Conservation (phyloP, 1,140 invertebrate genomes). For the Thaumatotibia leucotreta region DNA sequence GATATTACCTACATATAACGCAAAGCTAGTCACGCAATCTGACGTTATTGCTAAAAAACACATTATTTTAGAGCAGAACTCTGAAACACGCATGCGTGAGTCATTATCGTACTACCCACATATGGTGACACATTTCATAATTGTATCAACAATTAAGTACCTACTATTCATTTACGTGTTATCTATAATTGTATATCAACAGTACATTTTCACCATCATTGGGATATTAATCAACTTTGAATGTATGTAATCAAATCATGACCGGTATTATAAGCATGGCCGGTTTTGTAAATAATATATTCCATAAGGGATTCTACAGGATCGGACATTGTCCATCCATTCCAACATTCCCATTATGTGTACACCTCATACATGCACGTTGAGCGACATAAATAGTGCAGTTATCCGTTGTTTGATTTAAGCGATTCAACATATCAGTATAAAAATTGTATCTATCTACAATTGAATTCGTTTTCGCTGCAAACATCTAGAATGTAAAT, state of each 20-base stretch:
- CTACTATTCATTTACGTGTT: not conserved
- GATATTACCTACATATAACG: no score
- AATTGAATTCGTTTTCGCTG: no score
- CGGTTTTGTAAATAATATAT: not conserved
- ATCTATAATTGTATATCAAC: not conserved
- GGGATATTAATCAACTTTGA: not conserved
- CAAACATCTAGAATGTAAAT: no score
- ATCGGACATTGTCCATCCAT: not conserved
- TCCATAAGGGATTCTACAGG: not conserved
- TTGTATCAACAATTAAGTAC: not conserved
- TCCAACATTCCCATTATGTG: not conserved
- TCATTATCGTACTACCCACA: not conserved
- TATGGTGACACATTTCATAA: not conserved
- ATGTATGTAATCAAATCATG: not conserved
- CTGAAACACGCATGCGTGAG: not conserved
- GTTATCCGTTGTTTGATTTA: not conserved
- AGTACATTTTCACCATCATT: not conserved
- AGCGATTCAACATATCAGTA: no score
- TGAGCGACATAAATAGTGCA: not conserved
- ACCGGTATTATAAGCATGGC: constrained; percentile 4
- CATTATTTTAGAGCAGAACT: not conserved
- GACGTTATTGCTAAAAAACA: not conserved
- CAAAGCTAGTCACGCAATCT: no score
- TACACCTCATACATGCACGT: constrained; percentile 7
- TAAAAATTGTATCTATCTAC: no score